phyloP scores from a whole-genome alignment of 2,888 invertebrate species.

The Opisthograptis luteolata region DNA sequence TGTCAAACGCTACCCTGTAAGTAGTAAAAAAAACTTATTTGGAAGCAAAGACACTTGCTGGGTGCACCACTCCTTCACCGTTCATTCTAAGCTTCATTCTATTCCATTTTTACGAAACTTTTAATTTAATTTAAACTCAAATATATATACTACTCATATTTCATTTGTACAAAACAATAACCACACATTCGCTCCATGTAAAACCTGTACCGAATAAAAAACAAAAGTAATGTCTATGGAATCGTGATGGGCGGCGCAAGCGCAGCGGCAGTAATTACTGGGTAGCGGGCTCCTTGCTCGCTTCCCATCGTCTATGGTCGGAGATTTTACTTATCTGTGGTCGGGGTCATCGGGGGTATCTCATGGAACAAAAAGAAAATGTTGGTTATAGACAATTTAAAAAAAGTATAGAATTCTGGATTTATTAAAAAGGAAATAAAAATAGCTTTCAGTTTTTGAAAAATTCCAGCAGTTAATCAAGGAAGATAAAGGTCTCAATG shows the following conservation, averaged over 20 bases:
- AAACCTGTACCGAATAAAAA: constrained; percentile 40
- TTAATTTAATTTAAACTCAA: constrained; percentile 6
- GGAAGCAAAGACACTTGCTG: too few relatives aligned
- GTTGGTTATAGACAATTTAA: too few relatives aligned
- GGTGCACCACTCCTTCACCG: too few relatives aligned
- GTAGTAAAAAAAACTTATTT: too few relatives aligned
- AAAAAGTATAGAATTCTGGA: too few relatives aligned
- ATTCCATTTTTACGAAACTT: neutral
- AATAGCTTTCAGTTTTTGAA: too few relatives aligned
- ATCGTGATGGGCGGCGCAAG: constrained; percentile 66
- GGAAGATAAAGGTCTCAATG: too few relatives aligned
- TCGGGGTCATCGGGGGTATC: constrained; percentile 37
- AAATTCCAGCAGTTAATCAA: too few relatives aligned
- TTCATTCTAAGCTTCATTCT: too few relatives aligned
- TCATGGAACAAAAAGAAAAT: constrained; percentile 5
- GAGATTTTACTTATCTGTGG: constrained; percentile 32
- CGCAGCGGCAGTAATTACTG: constrained; percentile 71
- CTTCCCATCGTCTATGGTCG: constrained; percentile 31
- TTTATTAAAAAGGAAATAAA: too few relatives aligned
- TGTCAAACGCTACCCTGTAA: too few relatives aligned
- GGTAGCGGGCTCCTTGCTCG: constrained; percentile 46
- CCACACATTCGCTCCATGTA: constrained; percentile 38
- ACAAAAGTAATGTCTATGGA: constrained; percentile 49
- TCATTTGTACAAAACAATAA: constrained; percentile 25
- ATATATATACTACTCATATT: too few relatives aligned